Conservation (phyloP, 2,888 invertebrate species). For the Drosophila cracens region DNA sequence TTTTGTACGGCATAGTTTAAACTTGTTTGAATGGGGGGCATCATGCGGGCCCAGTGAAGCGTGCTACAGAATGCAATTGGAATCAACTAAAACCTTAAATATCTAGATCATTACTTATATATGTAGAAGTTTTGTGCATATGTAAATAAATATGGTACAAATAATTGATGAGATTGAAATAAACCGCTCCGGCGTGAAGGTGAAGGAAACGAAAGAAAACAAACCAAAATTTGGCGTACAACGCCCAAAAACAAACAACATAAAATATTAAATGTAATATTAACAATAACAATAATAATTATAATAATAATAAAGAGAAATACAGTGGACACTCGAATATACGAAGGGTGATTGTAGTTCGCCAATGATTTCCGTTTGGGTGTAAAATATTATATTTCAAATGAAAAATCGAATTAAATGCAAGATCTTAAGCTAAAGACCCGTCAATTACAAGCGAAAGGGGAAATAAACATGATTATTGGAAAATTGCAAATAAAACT, state of each 20-base stretch:
- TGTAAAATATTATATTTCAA: not conserved
- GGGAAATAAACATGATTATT: not conserved
- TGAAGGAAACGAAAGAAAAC: constrained; percentile 16
- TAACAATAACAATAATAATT: not conserved
- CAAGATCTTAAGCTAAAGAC: not conserved
- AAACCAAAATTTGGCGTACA: constrained; percentile 14
- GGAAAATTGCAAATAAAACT: not conserved
- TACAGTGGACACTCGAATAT: not conserved
- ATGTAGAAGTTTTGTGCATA: not conserved
- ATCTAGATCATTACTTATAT: not conserved
- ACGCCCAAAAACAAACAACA: constrained; percentile 14
- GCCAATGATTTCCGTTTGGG: not conserved
- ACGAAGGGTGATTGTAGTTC: not conserved
- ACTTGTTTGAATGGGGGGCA: constrained; percentile 13
- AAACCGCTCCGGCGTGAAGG: constrained; percentile 18
- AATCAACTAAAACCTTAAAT: constrained; percentile 17
- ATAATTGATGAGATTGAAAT: not conserved
- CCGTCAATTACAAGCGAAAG: too few relatives aligned
- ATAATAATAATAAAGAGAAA: not conserved
- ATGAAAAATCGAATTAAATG: not conserved
- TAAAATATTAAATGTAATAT: not conserved
- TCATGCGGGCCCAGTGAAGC: constrained; percentile 52
- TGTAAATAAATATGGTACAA: not conserved
- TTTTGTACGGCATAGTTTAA: constrained; percentile 30
- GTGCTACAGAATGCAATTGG: constrained; percentile 45